These are phyloP conservation scores for Napeogenes sylphis DNA, from an alignment of 2,888 invertebrate genomes.

Conservation along the genomic window DNA sequence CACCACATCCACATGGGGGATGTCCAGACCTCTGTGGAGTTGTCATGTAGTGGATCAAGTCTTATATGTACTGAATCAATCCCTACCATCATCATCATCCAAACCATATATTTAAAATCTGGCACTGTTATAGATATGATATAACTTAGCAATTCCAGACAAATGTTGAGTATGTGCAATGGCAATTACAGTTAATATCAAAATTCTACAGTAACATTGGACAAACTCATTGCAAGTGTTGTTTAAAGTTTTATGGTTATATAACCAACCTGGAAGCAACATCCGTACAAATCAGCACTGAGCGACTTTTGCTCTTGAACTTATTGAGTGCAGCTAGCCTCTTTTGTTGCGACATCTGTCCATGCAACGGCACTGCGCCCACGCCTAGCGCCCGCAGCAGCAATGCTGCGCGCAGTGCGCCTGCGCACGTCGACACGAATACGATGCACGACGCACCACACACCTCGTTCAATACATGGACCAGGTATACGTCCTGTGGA, in stretches of 20 bases:
- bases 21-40: slow-evolving; percentile 91
- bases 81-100: too few species aligned
- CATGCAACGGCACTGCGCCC: slow-evolving; percentile 97
- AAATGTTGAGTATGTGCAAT: too few species aligned
- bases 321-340: slow-evolving; percentile 96
- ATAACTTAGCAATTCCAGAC: too few species aligned
- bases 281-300: slow-evolving; percentile 98
- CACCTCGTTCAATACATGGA: slow-evolving; percentile 95
- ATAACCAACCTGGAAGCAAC: slow-evolving; percentile 89
- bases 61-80: too few species aligned
- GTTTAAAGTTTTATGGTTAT: too few species aligned
- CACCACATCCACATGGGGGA: slow-evolving; percentile 98
- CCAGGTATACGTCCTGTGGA: slow-evolving; percentile 93
- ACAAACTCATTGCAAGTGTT: too few species aligned
- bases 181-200: too few species aligned
- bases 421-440: slow-evolving; percentile 96
- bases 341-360: slow-evolving; percentile 99
- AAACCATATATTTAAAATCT: too few species aligned
- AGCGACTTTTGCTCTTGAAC: slow-evolving; percentile 95
- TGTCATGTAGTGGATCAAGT: slow-evolving; percentile 7
- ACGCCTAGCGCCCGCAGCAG: slow-evolving; percentile 94
- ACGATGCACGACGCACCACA: slow-evolving; percentile 98
- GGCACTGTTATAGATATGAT: too few species aligned
- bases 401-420: slow-evolving; percentile 91
- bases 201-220: too few species aligned